A percentile compares a stretch with the other conserved stretches of the same genome.
Evolutionary conservation across 2,797 vertebrate genomes (phyloP).

Genomic region (Pipistrellus kuhlii): DNA sequence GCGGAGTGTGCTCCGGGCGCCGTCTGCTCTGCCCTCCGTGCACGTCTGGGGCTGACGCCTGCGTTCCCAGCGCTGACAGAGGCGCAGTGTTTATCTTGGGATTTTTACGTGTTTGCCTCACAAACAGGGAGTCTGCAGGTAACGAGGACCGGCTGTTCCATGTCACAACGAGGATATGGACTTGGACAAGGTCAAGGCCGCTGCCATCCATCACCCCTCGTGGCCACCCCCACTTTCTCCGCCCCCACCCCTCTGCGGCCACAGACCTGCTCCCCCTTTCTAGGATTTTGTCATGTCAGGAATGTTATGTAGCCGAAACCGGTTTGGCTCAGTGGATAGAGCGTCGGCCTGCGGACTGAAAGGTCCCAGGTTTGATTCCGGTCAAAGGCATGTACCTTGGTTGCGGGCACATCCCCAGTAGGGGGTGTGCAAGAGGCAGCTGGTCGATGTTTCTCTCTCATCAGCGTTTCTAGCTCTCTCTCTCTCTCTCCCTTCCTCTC

Average conservation of each 20-base stretch:
- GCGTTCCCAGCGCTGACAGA: accelerated
- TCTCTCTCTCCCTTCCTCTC: too few species aligned
- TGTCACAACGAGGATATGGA: not conserved
- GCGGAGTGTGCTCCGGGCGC: not conserved
- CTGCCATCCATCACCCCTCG: not conserved
- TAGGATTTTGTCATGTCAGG: not conserved
- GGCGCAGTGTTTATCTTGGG: not conserved
- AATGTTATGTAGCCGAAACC: not conserved
- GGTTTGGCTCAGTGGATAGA: too few species aligned
- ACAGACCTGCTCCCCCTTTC: not conserved
- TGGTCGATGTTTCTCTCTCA: too few species aligned
- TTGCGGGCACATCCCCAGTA: too few species aligned
- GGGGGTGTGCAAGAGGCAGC: too few species aligned
- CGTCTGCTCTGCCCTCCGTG: not conserved
- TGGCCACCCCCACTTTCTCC: not conserved
- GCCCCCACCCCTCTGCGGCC: not conserved
- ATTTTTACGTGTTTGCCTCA: not conserved
- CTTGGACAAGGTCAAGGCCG: not conserved
- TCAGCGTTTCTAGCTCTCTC: too few species aligned
- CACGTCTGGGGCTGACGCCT: not conserved
- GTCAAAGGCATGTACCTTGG: too few species aligned
- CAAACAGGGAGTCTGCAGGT: not conserved
- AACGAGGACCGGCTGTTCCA: too few species aligned
- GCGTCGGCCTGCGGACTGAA: too few species aligned
- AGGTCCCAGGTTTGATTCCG: too few species aligned